phyloP scores from a whole-genome alignment of 2,888 invertebrate genomes.

The Drosophila bunnanda region DNA sequence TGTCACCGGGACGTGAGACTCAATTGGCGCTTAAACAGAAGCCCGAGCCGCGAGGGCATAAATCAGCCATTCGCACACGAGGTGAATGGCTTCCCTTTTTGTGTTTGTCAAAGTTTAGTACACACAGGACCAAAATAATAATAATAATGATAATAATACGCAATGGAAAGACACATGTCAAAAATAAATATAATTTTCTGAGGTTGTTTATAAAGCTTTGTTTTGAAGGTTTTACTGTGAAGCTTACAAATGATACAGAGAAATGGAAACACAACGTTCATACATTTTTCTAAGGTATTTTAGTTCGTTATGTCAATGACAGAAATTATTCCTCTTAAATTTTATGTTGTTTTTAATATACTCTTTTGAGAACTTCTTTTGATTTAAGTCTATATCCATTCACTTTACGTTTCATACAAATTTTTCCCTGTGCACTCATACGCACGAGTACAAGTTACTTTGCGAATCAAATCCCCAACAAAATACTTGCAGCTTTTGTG shows the following conservation, averaged over 20 bases:
- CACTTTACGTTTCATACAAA: no score
- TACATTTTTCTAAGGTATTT: neutral
- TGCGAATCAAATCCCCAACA: constrained; percentile 68
- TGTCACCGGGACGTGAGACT: constrained; percentile 76
- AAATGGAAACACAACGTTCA: no score
- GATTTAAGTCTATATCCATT: no score
- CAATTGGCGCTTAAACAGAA: constrained; percentile 77
- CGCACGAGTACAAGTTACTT: constrained; percentile 62
- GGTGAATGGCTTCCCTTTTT: constrained; percentile 10
- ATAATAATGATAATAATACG: neutral
- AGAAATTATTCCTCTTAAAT: neutral
- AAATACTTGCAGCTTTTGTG: constrained; percentile 64
- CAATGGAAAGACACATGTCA: neutral
- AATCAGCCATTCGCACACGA: constrained; percentile 51
- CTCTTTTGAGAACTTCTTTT: neutral
- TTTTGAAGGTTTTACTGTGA: neutral
- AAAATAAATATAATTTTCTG: neutral
- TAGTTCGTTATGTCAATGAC: rapidly evolving
- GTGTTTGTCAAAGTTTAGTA: constrained; percentile 70
- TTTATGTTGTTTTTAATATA: neutral
- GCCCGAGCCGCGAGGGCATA: constrained; percentile 63
- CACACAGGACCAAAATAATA: constrained; percentile 27
- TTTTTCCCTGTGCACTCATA: constrained; percentile 46
- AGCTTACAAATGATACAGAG: neutral
- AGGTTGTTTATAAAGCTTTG: neutral